phyloP scores from a whole-genome alignment of 2,113 vertebrate genomes.

The Myotis lucifugus region DNA sequence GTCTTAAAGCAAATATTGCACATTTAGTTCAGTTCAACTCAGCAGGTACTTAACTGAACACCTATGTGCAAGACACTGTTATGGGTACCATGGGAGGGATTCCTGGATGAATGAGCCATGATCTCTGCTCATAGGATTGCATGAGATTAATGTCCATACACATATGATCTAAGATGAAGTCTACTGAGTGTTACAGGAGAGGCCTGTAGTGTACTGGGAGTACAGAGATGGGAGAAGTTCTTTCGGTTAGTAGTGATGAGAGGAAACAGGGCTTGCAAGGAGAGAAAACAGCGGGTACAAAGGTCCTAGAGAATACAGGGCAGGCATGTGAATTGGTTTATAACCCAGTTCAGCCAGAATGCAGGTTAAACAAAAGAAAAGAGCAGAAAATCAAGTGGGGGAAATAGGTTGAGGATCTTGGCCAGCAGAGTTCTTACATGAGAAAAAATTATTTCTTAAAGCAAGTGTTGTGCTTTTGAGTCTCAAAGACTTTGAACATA shows the following conservation, averaged over 20 bases:
- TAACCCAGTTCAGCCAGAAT: background rate
- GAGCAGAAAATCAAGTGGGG: background rate
- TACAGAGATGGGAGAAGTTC: background rate
- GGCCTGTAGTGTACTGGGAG: background rate
- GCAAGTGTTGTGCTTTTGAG: background rate
- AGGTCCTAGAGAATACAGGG: background rate
- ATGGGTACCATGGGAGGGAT: background rate
- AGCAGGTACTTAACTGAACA: slow-evolving; percentile 18
- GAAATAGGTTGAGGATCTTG: background rate
- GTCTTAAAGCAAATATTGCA: background rate
- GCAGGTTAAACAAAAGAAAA: background rate
- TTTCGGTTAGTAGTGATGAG: background rate
- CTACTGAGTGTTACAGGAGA: background rate
- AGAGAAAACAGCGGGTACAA: background rate
- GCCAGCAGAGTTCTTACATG: background rate
- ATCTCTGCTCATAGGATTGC: background rate
- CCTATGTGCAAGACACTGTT: background rate
- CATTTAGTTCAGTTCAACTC: slow-evolving; percentile 50
- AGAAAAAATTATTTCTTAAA: slow-evolving; percentile 30
- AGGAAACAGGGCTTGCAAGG: background rate
- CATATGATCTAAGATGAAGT: background rate
- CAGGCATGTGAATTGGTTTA: background rate
- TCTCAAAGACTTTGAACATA: background rate
- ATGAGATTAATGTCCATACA: background rate
- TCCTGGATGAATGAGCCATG: background rate